phyloP scores from a whole-genome alignment of 1,140 invertebrate genomes.

The Drosophila sproati region DNA sequence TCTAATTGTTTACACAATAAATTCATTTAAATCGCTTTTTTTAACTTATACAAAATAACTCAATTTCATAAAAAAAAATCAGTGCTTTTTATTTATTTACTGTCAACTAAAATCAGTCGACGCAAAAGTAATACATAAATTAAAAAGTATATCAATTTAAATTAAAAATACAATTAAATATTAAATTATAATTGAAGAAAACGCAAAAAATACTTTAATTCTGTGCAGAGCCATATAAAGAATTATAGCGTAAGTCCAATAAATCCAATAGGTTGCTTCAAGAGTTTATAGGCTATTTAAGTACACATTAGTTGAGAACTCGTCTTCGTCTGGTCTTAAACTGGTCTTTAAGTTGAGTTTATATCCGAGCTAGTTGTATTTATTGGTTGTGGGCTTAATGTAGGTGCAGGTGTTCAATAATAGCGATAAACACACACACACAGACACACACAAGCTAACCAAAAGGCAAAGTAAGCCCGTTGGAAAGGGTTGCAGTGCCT shows the following conservation, averaged over 20 bases:
- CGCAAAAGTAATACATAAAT: too few species aligned
- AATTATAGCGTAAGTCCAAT: background rate
- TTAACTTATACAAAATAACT: too few species aligned
- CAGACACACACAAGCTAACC: constrained; percentile 4
- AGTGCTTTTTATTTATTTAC: too few species aligned
- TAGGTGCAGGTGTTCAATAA: constrained; percentile 58
- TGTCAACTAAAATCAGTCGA: too few species aligned
- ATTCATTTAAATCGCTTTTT: too few species aligned
- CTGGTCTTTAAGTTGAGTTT: background rate
- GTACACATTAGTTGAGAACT: background rate
- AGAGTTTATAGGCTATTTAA: background rate
- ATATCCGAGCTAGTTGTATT: background rate
- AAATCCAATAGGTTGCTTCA: background rate
- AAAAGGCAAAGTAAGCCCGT: constrained; percentile 26
- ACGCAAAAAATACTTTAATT: too few species aligned
- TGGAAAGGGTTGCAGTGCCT: constrained; percentile 11
- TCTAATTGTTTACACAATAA: too few species aligned
- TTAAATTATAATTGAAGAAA: too few species aligned
- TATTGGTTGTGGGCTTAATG: constrained; percentile 28
- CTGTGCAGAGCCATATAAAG: too few species aligned
- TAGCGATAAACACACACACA: constrained; percentile 13
- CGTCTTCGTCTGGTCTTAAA: background rate
- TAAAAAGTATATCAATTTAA: too few species aligned
- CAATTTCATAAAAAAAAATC: too few species aligned
- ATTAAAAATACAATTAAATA: too few species aligned